phyloP scores from a whole-genome alignment of 35 echinoderm and acorn worm species.

The Strongylocentrotus purpuratus region DNA sequence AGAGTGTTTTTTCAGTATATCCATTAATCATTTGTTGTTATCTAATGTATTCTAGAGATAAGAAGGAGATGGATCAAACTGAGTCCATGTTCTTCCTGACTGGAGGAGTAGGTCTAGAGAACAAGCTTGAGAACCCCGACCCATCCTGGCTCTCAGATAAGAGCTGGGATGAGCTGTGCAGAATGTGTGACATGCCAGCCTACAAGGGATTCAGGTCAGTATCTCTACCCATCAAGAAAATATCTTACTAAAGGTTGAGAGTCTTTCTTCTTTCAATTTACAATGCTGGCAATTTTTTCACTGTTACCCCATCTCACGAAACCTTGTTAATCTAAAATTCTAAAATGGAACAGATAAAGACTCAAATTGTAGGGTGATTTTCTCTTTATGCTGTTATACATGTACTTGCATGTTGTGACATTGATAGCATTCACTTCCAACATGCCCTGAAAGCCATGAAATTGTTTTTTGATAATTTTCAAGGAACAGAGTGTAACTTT shows the following conservation, averaged over 20 bases:
- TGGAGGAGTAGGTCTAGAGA: slow-evolving; percentile 95
- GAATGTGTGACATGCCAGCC: slow-evolving; percentile 90
- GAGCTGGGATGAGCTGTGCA: slow-evolving; percentile 96
- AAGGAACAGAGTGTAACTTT: not conserved
- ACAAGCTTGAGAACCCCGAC: slow-evolving; percentile 98
- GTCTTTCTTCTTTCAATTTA: not conserved
- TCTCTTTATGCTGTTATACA: too few relatives aligned
- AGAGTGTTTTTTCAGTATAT: too few relatives aligned
- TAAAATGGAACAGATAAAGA: not conserved
- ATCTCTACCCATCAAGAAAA: not conserved
- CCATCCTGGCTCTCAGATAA: slow-evolving; percentile 88
- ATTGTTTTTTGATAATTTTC: not conserved
- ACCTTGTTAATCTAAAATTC: not conserved
- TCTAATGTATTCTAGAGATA: slow-evolving; percentile 60
- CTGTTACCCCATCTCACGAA: not conserved
- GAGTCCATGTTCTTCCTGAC: slow-evolving; percentile 99
- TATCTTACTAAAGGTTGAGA: not conserved
- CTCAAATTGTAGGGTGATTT: too few relatives aligned
- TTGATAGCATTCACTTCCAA: too few relatives aligned
- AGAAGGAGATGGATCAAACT: slow-evolving; percentile 90
- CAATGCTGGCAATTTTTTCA: not conserved
- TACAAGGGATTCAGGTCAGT: slow-evolving; percentile 92
- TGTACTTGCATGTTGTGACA: too few relatives aligned
- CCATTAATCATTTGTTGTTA: not conserved
- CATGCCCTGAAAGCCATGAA: not conserved